Conservation (phyloP, 2,888 invertebrate genomes). For the Anoplius nigerrimus region DNA sequence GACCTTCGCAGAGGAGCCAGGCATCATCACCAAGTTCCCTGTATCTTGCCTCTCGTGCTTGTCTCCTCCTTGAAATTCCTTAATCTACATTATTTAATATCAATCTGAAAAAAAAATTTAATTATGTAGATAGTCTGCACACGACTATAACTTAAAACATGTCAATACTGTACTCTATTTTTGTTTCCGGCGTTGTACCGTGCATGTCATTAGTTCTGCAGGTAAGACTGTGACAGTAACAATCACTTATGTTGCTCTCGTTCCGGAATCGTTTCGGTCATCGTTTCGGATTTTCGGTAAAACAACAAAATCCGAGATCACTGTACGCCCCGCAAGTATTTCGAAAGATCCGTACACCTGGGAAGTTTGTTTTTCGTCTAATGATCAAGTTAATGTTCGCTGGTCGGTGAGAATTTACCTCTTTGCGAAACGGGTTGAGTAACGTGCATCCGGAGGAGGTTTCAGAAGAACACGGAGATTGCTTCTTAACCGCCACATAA, state of each 20-base stretch:
- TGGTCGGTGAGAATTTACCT: constrained; percentile 54
- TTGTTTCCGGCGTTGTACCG: too few species aligned
- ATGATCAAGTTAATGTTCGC: too few species aligned
- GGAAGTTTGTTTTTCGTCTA: too few species aligned
- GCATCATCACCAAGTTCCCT: constrained; percentile 61
- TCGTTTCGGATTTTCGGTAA: too few species aligned
- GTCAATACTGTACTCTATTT: not conserved
- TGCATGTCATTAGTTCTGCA: not conserved
- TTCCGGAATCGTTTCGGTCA: too few species aligned
- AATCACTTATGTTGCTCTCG: not conserved
- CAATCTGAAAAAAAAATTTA: constrained; percentile 39
- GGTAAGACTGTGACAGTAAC: not conserved
- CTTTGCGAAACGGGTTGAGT: constrained; percentile 51
- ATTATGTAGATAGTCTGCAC: not conserved
- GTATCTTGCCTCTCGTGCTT: constrained; percentile 37
- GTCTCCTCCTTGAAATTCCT: constrained; percentile 36
- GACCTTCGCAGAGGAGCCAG: constrained; percentile 53
- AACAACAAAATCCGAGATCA: too few species aligned
- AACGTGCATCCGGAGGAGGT: constrained; percentile 57
- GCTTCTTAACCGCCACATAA: constrained; percentile 64
- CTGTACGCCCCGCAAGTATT: too few species aligned
- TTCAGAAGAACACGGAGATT: constrained; percentile 56
- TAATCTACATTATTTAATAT: constrained; percentile 46
- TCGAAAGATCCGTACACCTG: too few species aligned
- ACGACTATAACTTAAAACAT: not conserved